Evolutionary conservation across 2,888 invertebrate genomes (phyloP).

Genomic region (Lordiphosa fenestrarum): DNA sequence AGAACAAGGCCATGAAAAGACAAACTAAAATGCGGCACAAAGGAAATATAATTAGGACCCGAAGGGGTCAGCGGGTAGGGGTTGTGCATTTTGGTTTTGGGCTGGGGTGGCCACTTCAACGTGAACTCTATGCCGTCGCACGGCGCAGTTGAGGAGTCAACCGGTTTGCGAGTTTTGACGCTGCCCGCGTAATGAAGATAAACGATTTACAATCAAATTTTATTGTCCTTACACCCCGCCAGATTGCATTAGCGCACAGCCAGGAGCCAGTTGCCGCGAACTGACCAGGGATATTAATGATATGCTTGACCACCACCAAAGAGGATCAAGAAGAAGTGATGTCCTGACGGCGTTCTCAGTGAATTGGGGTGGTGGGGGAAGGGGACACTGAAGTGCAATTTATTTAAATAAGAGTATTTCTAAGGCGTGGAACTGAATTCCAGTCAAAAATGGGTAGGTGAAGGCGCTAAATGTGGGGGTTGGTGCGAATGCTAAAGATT

Average conservation of each 20-base stretch:
- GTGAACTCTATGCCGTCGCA: slow-evolving; percentile 23
- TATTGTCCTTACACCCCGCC: slow-evolving; percentile 57
- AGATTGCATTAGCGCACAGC: slow-evolving; percentile 16
- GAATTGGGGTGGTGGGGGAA: slow-evolving; percentile 10
- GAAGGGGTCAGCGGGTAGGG: slow-evolving; percentile 44
- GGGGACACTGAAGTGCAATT: background rate
- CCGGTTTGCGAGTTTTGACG: slow-evolving; percentile 53
- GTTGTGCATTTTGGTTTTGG: slow-evolving; percentile 27
- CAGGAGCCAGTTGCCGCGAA: slow-evolving; percentile 1
- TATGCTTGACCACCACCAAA: slow-evolving; percentile 43
- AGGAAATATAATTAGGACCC: slow-evolving; percentile 62
- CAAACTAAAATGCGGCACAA: slow-evolving; percentile 61
- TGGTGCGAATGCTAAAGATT: too few species aligned
- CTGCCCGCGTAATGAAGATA: slow-evolving; percentile 67
- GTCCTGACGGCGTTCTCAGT: slow-evolving; percentile 12
- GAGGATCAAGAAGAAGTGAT: background rate
- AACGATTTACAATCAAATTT: slow-evolving; percentile 64
- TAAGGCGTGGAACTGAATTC: background rate
- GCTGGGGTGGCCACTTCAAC: slow-evolving; percentile 61
- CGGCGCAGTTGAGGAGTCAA: slow-evolving; percentile 44
- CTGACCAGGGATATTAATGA: slow-evolving; percentile 57
- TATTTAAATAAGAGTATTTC: slow-evolving; percentile 12
- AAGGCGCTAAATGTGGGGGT: too few species aligned
- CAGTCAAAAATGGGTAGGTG: too few species aligned
- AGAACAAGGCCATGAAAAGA: slow-evolving; percentile 63